Conservation (phyloP, 2,888 invertebrate genomes). For the Leuctra nigra region DNA sequence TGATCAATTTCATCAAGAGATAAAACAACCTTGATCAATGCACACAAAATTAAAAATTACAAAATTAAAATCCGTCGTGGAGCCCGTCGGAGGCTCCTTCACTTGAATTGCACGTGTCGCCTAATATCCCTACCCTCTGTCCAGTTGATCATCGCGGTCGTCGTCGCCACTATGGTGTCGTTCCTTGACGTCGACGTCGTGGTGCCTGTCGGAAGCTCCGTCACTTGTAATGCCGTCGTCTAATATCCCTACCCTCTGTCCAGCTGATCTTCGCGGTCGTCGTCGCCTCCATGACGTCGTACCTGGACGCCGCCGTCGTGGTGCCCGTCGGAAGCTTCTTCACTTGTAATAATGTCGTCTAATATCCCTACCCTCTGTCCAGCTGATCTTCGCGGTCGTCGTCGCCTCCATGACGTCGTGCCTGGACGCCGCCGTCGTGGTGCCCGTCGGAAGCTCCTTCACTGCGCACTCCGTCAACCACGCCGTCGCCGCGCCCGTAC, state of each 20-base stretch:
- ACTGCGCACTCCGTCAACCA: conserved; percentile 28
- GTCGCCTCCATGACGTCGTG: conserved; percentile 30
- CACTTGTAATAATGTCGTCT: conserved; percentile 1
- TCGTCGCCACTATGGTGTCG: conserved; percentile 41
- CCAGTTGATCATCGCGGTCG: conserved; percentile 40
- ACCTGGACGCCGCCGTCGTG: conserved; percentile 33
- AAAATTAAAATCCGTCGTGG: no score
- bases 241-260: conserved; percentile 35
- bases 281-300: conserved; percentile 41
- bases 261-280: conserved; percentile 40
- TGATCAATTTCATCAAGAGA: no score
- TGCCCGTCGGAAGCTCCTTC: conserved; percentile 22
- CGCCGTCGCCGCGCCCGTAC: conserved; percentile 33
- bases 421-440: conserved; percentile 5
- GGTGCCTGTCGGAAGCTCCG: no score
- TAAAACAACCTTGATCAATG: no score
- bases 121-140: conserved; percentile 35
- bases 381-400: conserved; percentile 38
- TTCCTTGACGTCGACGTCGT: conserved; percentile 36
- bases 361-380: conserved; percentile 36
- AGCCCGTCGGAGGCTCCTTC: no score
- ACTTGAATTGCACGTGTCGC: no score
- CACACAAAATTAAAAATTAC: no score
- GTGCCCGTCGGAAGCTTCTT: conserved; percentile 22
- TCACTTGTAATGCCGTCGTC: background rate